Evolutionary conservation across 2,888 invertebrate genomes (phyloP).

Genomic region (Lissonota sp.): DNA sequence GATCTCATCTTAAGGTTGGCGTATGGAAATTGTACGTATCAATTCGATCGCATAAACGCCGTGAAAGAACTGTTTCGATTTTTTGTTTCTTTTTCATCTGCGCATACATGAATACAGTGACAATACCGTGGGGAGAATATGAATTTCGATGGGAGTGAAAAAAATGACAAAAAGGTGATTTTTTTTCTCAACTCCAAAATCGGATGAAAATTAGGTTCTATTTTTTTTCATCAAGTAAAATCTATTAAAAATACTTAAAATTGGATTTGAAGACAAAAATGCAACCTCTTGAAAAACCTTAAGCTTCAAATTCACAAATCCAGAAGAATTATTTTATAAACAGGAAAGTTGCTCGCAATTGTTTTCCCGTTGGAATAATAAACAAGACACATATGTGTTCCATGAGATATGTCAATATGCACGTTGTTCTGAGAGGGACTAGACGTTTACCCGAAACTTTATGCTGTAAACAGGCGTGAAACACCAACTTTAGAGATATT

Average conservation of each 20-base stretch:
- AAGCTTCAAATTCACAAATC: too few relatives aligned
- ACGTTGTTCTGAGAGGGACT: conserved; percentile 20
- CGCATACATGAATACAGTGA: too few relatives aligned
- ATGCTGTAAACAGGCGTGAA: conserved; percentile 45
- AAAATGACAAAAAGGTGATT: too few relatives aligned
- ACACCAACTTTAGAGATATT: conserved; percentile 43
- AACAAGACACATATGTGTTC: conserved; percentile 12
- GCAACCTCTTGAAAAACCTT: too few relatives aligned
- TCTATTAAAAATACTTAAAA: too few relatives aligned
- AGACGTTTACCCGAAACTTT: conserved; percentile 53
- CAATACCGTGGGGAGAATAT: too few relatives aligned
- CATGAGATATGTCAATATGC: conserved; percentile 33
- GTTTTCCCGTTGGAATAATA: conserved; percentile 25
- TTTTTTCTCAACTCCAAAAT: too few relatives aligned
- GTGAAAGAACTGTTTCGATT: neutral
- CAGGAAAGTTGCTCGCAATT: conserved; percentile 5
- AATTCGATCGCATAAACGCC: conserved; percentile 8
- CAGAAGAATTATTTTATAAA: neutral
- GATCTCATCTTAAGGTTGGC: conserved; percentile 32
- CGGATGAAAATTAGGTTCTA: too few relatives aligned
- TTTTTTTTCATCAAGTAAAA: too few relatives aligned
- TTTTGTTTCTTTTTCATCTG: neutral
- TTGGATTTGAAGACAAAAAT: too few relatives aligned
- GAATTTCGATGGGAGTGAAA: too few relatives aligned
- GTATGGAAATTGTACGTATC: conserved; percentile 37